Conservation (phyloP, 2,888 invertebrate genomes). For the Zaprionus bogoriensis region DNA sequence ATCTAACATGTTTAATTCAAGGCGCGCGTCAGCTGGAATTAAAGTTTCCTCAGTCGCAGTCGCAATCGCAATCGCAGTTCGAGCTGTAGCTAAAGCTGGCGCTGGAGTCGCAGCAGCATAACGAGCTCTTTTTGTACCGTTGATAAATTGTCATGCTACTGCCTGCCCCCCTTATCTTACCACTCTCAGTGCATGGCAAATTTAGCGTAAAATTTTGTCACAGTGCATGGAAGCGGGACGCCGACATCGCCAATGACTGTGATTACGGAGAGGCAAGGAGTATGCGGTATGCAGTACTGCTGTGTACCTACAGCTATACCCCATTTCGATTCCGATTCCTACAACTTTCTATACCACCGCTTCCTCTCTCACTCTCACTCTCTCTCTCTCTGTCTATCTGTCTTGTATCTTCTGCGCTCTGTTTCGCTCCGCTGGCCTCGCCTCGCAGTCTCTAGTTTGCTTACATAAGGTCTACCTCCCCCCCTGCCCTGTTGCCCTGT, state of each 20-base stretch:
- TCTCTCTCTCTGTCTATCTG: slow-evolving; percentile 1
- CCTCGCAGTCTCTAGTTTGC: slow-evolving; percentile 39
- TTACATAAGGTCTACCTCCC: slow-evolving; percentile 70
- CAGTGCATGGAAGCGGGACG: slow-evolving; percentile 57
- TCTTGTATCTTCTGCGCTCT: slow-evolving; percentile 42
- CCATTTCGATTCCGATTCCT: background rate
- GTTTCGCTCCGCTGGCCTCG: slow-evolving; percentile 52
- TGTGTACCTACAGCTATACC: background rate
- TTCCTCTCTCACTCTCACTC: slow-evolving; percentile 12
- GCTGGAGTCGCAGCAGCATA: slow-evolving; percentile 40
- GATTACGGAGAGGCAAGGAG: slow-evolving; percentile 41
- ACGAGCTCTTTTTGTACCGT: slow-evolving; percentile 51
- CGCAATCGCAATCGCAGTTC: slow-evolving; percentile 6
- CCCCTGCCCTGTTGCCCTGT: slow-evolving; percentile 52
- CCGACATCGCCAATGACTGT: slow-evolving; percentile 52
- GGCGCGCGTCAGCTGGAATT: slow-evolving; percentile 68
- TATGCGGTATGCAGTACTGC: too few relatives aligned
- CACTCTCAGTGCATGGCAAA: slow-evolving; percentile 48
- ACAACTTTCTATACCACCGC: slow-evolving; percentile 3
- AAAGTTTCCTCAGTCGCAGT: too few relatives aligned
- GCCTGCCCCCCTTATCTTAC: background rate
- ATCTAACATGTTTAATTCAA: slow-evolving; percentile 78
- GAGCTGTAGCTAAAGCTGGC: too few relatives aligned
- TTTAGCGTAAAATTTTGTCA: slow-evolving; percentile 74
- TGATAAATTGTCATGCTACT: slow-evolving; percentile 52